Conservation (phyloP, 2,888 invertebrate species). For the Galerucella calmariensis region DNA sequence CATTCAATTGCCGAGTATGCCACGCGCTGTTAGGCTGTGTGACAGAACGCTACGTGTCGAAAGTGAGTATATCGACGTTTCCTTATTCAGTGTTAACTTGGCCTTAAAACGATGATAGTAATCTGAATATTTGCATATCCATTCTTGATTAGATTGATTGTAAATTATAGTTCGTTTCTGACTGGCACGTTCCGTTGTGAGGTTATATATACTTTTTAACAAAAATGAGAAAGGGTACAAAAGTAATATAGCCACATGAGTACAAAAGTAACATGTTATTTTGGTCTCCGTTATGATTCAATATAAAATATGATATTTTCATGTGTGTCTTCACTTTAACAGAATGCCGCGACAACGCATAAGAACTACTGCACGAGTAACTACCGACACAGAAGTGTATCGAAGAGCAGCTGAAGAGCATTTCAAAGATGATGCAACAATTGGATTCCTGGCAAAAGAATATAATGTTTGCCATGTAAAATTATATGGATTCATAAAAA, state of each 20-base stretch:
- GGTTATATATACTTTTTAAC: too few species aligned
- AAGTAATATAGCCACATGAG: too few species aligned
- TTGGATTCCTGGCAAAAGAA: background rate
- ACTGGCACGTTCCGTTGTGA: too few species aligned
- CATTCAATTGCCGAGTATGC: background rate
- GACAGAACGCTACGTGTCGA: background rate
- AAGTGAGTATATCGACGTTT: too few species aligned
- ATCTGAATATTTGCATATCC: too few species aligned
- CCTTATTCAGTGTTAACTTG: too few species aligned
- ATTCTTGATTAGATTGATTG: too few species aligned
- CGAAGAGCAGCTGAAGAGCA: too few species aligned
- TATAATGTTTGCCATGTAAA: background rate
- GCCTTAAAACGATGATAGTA: too few species aligned
- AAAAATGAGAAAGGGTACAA: too few species aligned
- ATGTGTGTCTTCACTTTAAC: background rate
- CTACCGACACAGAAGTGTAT: background rate
- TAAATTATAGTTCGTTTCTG: too few species aligned
- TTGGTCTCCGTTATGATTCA: background rate
- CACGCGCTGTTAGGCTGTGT: background rate
- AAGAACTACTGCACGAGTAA: background rate
- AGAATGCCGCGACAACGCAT: conserved; percentile 6
- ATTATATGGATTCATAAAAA: background rate
- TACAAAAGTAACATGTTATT: too few species aligned
- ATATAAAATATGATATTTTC: background rate
- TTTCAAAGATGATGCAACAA: background rate